Evolutionary conservation across 2,113 vertebrate genomes (phyloP).

Genomic region (Carassius gibelio): DNA sequence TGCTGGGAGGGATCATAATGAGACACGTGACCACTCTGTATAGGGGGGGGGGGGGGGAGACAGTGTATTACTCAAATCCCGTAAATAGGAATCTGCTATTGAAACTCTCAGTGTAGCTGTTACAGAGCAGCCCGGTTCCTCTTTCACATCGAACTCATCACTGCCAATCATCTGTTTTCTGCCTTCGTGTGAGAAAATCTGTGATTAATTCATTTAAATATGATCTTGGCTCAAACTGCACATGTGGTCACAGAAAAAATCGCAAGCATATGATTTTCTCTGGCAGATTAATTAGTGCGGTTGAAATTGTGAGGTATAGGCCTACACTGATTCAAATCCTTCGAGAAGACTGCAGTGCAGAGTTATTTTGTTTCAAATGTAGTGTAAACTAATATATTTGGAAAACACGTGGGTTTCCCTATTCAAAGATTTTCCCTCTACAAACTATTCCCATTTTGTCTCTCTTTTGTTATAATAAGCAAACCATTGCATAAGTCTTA

Average conservation of each 20-base stretch:
- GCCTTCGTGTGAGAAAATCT: conserved; percentile 19
- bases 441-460: not conserved
- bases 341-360: not conserved
- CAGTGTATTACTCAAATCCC: conserved; percentile 17
- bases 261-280: conserved; percentile 26
- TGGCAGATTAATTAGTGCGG: conserved; percentile 28
- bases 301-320: conserved; percentile 3
- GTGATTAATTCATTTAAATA: conserved; percentile 8
- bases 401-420: too few species aligned
- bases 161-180: not conserved
- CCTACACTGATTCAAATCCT: not conserved
- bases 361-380: conserved; percentile 34
- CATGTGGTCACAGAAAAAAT: conserved; percentile 31
- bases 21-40: conserved; percentile 20
- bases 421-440: not conserved
- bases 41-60: not conserved
- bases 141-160: conserved; percentile 2
- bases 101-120: not conserved
- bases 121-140: not conserved
- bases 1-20: conserved; percentile 3
- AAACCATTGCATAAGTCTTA: not conserved
- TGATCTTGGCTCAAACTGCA: conserved; percentile 32
- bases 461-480: not conserved
- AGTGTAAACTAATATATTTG: conserved; percentile 8
- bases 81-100: conserved; percentile 18